Percentiles rank a stretch among this genome's conserved stretches.
These are phyloP conservation scores for Dorcus hopei DNA, from an alignment of 2,888 invertebrate genomes.

Conservation along the genomic window DNA sequence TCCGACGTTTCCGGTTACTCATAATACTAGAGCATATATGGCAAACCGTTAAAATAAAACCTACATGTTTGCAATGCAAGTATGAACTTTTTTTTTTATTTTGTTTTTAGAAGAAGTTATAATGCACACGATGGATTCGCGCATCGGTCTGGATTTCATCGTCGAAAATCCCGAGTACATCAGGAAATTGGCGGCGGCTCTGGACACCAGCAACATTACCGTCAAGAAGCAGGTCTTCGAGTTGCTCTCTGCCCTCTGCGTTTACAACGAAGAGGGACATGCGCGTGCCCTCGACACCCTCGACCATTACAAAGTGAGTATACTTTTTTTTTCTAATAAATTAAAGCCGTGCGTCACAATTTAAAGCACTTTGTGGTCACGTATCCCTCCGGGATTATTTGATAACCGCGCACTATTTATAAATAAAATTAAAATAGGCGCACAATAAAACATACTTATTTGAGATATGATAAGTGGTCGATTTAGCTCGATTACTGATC, in stretches of 20 bases:
- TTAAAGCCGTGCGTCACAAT: background rate
- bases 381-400: too few relatives aligned
- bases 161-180: constrained; percentile 92
- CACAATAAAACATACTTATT: too few relatives aligned
- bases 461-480: too few relatives aligned
- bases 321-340: too few relatives aligned
- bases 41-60: too few relatives aligned
- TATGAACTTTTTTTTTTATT: background rate
- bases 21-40: too few relatives aligned
- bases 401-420: too few relatives aligned
- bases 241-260: constrained; percentile 88
- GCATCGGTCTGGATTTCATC: constrained; percentile 90
- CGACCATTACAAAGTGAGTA: constrained; percentile 84
- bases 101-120: constrained; percentile 10
- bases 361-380: background rate
- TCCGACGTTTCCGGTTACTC: too few relatives aligned
- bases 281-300: constrained; percentile 84
- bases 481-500: too few relatives aligned
- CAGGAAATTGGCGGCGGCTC: constrained; percentile 85
- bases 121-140: constrained; percentile 69
- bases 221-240: constrained; percentile 98
- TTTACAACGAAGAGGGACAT: constrained; percentile 89
- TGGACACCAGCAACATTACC: constrained; percentile 84
- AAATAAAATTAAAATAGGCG: too few relatives aligned
- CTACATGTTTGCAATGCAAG: too few relatives aligned